These are phyloP conservation scores for Anarrhichthys ocellatus DNA, from an alignment of 2,113 vertebrate genomes.

Conservation along the genomic window DNA sequence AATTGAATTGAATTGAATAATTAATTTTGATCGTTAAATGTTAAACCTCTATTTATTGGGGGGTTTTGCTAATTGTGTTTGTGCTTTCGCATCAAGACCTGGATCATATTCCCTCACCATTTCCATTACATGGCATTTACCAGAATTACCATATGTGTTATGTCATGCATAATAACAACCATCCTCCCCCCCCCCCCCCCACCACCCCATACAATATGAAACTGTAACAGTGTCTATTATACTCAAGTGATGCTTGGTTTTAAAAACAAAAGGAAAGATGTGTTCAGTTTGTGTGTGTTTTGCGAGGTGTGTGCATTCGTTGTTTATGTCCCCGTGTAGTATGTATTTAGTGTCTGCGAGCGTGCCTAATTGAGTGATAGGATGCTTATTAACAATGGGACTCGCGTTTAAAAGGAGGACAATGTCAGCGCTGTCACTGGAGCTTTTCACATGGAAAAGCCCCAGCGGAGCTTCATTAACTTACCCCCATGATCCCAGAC, in stretches of 20 bases:
- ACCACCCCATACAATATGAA: background rate
- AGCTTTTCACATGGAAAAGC: constrained; percentile 65
- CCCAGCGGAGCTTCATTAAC: constrained; percentile 73
- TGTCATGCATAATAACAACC: constrained; percentile 21
- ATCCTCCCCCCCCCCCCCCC: no score
- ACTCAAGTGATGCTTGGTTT: constrained; percentile 35
- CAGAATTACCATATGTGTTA: constrained; percentile 13
- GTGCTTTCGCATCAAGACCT: constrained; percentile 4
- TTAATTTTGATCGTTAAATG: constrained; percentile 25
- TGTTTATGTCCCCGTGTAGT: background rate
- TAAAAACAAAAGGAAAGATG: background rate
- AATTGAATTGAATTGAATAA: background rate
- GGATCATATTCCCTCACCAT: constrained; percentile 20
- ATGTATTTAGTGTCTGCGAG: background rate
- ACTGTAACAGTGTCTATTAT: constrained; percentile 5
- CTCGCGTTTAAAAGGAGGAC: constrained; percentile 62
- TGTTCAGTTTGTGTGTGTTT: constrained; percentile 1
- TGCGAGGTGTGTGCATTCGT: constrained; percentile 1
- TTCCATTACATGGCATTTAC: constrained; percentile 51
- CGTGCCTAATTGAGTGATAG: constrained; percentile 68
- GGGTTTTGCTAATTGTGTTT: background rate
- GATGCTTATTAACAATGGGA: constrained; percentile 62
- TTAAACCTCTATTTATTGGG: constrained; percentile 20
- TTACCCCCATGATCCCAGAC: constrained; percentile 65
- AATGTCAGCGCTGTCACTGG: constrained; percentile 61